Evolutionary conservation across 2,797 vertebrate species (phyloP).

Genomic region (Todus mexicanus): DNA sequence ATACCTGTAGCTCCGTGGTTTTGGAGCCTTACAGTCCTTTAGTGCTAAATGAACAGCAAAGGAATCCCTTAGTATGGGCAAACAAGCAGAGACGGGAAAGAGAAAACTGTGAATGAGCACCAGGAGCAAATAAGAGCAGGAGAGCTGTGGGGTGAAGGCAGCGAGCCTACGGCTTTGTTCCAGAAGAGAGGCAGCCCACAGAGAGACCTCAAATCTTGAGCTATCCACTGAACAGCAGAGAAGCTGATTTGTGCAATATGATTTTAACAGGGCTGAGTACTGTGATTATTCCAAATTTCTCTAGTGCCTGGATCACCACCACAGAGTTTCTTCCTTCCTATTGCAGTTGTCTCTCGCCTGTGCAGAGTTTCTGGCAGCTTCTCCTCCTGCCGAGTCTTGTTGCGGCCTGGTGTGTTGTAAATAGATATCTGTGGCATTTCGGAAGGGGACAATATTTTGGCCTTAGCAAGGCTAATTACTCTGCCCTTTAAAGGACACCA

Average conservation of each 20-base stretch:
- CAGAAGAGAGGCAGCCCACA: neutral
- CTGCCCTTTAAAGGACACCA: constrained; percentile 44
- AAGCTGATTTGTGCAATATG: neutral
- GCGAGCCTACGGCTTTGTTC: neutral
- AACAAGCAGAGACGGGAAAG: neutral
- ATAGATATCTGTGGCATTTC: constrained; percentile 22
- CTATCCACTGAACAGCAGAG: neutral
- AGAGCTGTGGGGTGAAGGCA: neutral
- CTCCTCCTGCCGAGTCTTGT: neutral
- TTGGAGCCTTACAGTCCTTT: neutral
- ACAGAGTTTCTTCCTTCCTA: neutral
- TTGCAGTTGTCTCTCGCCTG: neutral
- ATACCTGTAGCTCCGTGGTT: neutral
- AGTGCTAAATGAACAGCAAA: neutral
- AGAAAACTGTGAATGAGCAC: neutral
- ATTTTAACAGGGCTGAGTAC: neutral
- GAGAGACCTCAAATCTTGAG: neutral
- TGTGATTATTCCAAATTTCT: neutral
- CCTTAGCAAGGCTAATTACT: neutral
- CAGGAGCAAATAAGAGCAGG: neutral
- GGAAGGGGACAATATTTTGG: neutral
- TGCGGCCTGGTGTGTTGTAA: neutral
- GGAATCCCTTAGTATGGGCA: neutral
- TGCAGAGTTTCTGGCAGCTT: neutral
- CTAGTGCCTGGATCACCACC: neutral